Conservation (phyloP, 2,888 invertebrate species). For the Aquatica leii region DNA sequence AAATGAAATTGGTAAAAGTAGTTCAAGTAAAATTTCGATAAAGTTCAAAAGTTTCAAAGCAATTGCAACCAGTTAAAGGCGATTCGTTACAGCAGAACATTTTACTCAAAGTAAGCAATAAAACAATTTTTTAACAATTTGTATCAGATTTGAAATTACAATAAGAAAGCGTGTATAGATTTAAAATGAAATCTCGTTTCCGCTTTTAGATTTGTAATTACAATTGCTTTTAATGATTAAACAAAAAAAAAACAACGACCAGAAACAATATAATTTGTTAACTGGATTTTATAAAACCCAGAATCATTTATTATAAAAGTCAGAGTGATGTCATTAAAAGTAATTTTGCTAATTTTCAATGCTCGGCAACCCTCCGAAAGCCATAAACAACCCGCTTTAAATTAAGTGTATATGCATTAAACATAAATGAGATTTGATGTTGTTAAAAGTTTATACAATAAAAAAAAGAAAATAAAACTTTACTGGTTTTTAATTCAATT, state of each 20-base stretch:
- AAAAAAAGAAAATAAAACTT: slow-evolving; percentile 2
- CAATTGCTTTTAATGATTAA: background rate
- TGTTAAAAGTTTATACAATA: slow-evolving; percentile 19
- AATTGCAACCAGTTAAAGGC: too few species aligned
- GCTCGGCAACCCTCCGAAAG: slow-evolving; percentile 16
- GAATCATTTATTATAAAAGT: slow-evolving; percentile 1
- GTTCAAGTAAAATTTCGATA: too few species aligned
- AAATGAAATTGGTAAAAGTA: too few species aligned
- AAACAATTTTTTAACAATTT: too few species aligned
- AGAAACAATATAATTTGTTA: background rate
- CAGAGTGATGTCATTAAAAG: background rate
- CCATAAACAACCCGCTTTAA: slow-evolving; percentile 28
- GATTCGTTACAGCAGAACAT: too few species aligned
- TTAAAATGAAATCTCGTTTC: too few species aligned
- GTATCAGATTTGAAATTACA: too few species aligned
- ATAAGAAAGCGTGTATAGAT: too few species aligned
- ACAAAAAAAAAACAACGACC: background rate
- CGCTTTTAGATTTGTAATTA: too few species aligned
- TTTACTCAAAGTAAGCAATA: too few species aligned
- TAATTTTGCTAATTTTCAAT: slow-evolving; percentile 30
- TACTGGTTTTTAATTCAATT: too few species aligned
- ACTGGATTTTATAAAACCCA: background rate
- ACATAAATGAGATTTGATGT: slow-evolving; percentile 23
- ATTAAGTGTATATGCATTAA: slow-evolving; percentile 30
- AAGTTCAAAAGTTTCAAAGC: too few species aligned